These are phyloP conservation scores for Gouania willdenowi DNA, from an alignment of 2,797 vertebrate species.

Conservation along the genomic window DNA sequence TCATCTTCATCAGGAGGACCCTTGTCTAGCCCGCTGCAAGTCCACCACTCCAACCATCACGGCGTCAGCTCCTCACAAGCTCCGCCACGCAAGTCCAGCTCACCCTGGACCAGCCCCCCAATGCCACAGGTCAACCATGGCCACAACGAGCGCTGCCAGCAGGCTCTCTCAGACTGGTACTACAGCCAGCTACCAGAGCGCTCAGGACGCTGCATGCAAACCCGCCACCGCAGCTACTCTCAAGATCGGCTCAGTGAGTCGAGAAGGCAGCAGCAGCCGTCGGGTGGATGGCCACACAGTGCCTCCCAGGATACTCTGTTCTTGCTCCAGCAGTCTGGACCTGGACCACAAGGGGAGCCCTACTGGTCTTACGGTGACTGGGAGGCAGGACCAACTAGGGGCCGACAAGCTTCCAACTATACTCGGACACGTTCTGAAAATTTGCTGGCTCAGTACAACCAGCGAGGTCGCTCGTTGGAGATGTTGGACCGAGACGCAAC, in stretches of 20 bases:
- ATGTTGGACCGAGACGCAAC: slow-evolving; percentile 75
- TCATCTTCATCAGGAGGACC: slow-evolving; percentile 73
- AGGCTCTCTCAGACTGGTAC: slow-evolving; percentile 91
- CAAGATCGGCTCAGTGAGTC: slow-evolving; percentile 85
- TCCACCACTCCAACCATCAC: slow-evolving; percentile 72
- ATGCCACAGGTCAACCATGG: slow-evolving; percentile 44
- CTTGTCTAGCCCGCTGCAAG: slow-evolving; percentile 68
- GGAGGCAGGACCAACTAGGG: slow-evolving; percentile 41
- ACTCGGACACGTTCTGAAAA: slow-evolving; percentile 83
- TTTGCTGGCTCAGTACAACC: slow-evolving; percentile 73
- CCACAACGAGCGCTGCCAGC: slow-evolving; percentile 81
- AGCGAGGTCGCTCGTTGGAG: slow-evolving; percentile 83
- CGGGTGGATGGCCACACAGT: slow-evolving; percentile 85
- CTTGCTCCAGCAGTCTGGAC: slow-evolving; percentile 79
- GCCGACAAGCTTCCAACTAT: slow-evolving; percentile 44
- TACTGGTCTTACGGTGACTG: slow-evolving; percentile 63
- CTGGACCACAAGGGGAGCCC: slow-evolving; percentile 62
- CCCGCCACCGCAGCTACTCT: slow-evolving; percentile 87
- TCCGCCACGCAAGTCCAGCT: slow-evolving; percentile 43
- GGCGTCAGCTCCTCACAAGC: slow-evolving; percentile 34
- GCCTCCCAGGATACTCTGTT: slow-evolving; percentile 91
- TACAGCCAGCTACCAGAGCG: slow-evolving; percentile 80
- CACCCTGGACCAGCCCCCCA: slow-evolving; percentile 50
- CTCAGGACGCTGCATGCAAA: slow-evolving; percentile 74
- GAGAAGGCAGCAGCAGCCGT: slow-evolving; percentile 58